Percentiles rank a stretch among this genome's conserved stretches.
phyloP scores from a whole-genome alignment of 2,113 vertebrate species.

The Pantherophis guttatus region DNA sequence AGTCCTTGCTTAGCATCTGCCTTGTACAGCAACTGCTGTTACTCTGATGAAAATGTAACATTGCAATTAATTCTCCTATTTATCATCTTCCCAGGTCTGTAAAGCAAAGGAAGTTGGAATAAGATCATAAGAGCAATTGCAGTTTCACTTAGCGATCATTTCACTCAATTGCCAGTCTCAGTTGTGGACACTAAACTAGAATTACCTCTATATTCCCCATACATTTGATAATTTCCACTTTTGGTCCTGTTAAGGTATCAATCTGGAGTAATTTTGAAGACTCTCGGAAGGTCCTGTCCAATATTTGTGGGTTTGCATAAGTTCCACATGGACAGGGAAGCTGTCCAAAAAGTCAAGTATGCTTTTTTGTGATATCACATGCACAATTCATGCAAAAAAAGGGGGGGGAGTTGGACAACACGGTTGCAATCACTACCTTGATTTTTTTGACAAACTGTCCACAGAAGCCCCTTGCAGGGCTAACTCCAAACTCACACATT shows the following conservation, averaged over 20 bases:
- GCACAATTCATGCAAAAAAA: neutral
- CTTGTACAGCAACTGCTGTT: neutral
- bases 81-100: neutral
- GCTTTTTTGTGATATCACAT: neutral
- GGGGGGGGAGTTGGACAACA: neutral
- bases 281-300: neutral
- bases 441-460: neutral
- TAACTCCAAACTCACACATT: constrained; percentile 9
- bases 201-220: neutral
- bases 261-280: neutral
- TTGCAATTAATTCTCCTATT: neutral
- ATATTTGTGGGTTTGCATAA: neutral
- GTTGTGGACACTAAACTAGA: neutral
- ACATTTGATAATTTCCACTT: neutral
- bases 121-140: neutral
- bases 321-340: neutral
- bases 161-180: neutral
- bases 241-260: neutral
- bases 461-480: neutral
- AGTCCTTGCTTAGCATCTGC: neutral
- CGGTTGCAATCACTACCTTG: neutral
- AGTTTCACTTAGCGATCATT: neutral
- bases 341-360: constrained; percentile 29
- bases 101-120: neutral
- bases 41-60: neutral